Base-by-base conservation (phyloP, 2,797 vertebrate genomes). In the Salarias fasciatus region DNA sequence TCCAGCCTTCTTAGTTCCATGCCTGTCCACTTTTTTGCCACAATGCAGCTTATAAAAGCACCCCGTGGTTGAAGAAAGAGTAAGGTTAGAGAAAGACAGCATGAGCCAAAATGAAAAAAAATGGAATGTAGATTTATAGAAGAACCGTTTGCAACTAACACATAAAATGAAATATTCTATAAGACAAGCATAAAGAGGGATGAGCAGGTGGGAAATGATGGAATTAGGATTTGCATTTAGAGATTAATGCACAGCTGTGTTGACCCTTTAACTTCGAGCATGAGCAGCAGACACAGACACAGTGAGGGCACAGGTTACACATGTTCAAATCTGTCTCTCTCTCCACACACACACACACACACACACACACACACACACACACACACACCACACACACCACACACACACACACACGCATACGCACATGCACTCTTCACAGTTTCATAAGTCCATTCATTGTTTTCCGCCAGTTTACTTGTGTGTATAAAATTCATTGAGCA, bases 171-270 rank as follows among this genome's bases (percentile, higher is more conserved):
- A n/a, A n/a, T n/a, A n/a, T n/a, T n/a, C n/a, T n/a, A n/a, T n/a
- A n/a, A n/a, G n/a, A n/a, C n/a, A n/a, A n/a, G n/a, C n/a, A n/a
- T n/a, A n/a, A 8, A 40, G 36, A 52, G 29, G 46, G 44, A 48
- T 18, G 28, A 47, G 43, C 11, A 37, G 54, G 46, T 85, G 84
- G 35, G 78, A 75, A 64, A 83, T 81, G 80, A 89, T 66, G 73
- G 63, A 73, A 77, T 89, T 80, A 79, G 78, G 82, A 70, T 73
- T 86, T 83, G 66, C 73, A 82, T 86, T 87, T 72, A 61, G 63
- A 74, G 82, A 84, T 90, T 89, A 83, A 84, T 84, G 84, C 77
- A 69, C 77, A 59, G 53, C 41, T 50, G 66, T 13, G 63, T 53
- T 58, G 71, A 81, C 71, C 78, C 61, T 80, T 80, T 88, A 71